Percentiles rank a stretch among this genome's conserved stretches.
These are phyloP conservation scores for Dermatemys mawii DNA, from an alignment of 2,113 vertebrate genomes.

Conservation along the genomic window DNA sequence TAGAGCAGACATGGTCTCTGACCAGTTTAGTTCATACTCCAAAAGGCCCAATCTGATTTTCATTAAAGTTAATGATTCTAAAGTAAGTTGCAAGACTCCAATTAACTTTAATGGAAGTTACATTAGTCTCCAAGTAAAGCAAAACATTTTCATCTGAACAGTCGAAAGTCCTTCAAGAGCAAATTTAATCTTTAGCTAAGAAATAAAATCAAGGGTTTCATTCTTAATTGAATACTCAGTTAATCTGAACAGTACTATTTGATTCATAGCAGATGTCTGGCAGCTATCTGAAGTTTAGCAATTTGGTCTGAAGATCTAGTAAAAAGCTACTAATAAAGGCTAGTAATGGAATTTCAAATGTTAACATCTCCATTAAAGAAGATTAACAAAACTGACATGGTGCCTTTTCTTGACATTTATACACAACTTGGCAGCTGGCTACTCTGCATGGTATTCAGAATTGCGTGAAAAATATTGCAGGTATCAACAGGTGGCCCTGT, in stretches of 20 bases:
- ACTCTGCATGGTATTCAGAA: background rate
- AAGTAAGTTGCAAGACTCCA: background rate
- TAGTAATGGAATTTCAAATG: background rate
- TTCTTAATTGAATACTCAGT: background rate
- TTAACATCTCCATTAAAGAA: background rate
- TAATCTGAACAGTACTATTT: background rate
- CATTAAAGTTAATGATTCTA: background rate
- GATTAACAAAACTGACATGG: background rate
- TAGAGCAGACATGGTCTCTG: background rate
- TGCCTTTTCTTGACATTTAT: background rate
- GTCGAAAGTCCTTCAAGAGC: background rate
- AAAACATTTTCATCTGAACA: background rate
- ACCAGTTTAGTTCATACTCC: background rate
- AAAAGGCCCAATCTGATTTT: background rate
- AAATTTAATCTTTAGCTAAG: background rate
- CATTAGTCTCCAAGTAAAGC: background rate
- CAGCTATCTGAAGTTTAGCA: background rate
- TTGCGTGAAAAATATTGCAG: background rate
- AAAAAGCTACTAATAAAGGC: background rate
- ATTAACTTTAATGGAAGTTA: background rate
- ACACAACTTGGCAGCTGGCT: background rate
- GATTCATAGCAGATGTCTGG: background rate
- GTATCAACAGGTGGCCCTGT: background rate
- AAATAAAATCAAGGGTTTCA: background rate
- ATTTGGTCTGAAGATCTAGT: background rate